A percentile compares a stretch with the other conserved stretches of the same genome.
phyloP scores from a whole-genome alignment of 92 coral and sea anemone species.

The Ricordea florida region DNA sequence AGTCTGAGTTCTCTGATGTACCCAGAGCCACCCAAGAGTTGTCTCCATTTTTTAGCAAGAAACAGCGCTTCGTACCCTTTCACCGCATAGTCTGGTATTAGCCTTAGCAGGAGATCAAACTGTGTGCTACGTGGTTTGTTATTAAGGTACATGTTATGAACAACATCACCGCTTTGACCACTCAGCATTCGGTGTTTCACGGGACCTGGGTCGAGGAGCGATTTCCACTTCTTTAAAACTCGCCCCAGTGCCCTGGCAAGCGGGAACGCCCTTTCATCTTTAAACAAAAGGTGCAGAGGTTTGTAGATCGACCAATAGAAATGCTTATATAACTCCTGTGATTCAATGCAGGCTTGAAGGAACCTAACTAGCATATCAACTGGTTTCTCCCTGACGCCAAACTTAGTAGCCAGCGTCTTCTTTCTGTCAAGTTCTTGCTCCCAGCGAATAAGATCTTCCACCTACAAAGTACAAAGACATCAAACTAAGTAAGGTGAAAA shows the following conservation, averaged over 20 bases:
- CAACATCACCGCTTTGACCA: slow-evolving; percentile 65
- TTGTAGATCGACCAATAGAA: slow-evolving; percentile 52
- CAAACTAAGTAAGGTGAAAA: too few relatives aligned
- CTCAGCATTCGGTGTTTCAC: slow-evolving; percentile 73
- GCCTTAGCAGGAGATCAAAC: slow-evolving; percentile 74
- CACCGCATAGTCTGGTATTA: slow-evolving; percentile 75
- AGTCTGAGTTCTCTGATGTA: slow-evolving; percentile 75
- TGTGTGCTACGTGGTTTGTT: slow-evolving; percentile 56
- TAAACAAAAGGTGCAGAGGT: slow-evolving; percentile 68
- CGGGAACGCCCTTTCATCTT: slow-evolving; percentile 50
- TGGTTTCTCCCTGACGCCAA: slow-evolving; percentile 1
- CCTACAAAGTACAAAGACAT: slow-evolving; percentile 27
- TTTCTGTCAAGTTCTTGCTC: slow-evolving; percentile 49
- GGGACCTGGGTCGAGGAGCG: slow-evolving; percentile 72
- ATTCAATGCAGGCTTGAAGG: slow-evolving; percentile 68
- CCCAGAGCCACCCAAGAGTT: slow-evolving; percentile 63
- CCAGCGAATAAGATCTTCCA: slow-evolving; percentile 78
- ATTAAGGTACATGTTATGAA: slow-evolving; percentile 57
- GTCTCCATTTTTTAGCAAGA: slow-evolving; percentile 79
- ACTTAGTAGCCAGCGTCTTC: background rate
- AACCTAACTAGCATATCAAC: slow-evolving; percentile 70
- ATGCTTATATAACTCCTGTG: slow-evolving; percentile 47
- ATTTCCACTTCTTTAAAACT: slow-evolving; percentile 69
- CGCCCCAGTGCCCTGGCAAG: slow-evolving; percentile 43
- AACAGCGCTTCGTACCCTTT: slow-evolving; percentile 75